Percentiles rank a stretch among this genome's conserved stretches.
Conservation (phyloP, 1,140 invertebrate species). For the Asbolus verrucosus region DNA sequence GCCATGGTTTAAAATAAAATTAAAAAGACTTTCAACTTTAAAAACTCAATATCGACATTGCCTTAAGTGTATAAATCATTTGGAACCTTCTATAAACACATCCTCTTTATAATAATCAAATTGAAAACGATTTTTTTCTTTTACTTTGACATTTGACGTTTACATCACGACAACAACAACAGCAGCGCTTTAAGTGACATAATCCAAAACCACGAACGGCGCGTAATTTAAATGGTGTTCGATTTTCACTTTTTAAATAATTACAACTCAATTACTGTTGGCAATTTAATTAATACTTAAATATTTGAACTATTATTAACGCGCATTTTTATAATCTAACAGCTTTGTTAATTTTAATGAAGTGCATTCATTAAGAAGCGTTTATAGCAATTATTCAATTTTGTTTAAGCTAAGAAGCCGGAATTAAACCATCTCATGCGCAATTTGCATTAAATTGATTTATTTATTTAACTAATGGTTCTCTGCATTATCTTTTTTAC, state of each 20-base stretch:
- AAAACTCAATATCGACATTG: neutral
- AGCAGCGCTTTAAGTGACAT: neutral
- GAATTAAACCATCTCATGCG: neutral
- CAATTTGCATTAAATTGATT: neutral
- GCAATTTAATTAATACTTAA: too few species aligned
- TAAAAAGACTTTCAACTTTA: slow-evolving; percentile 11
- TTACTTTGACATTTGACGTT: slow-evolving; percentile 30
- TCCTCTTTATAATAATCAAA: slow-evolving; percentile 18
- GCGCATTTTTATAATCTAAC: too few species aligned
- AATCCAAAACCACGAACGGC: neutral
- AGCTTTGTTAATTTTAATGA: slow-evolving; percentile 7
- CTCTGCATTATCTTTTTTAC: too few species aligned
- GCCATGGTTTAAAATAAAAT: slow-evolving; percentile 68
- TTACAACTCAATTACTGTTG: too few species aligned
- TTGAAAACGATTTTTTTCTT: slow-evolving; percentile 23
- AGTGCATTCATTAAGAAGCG: neutral
- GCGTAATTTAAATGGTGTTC: neutral
- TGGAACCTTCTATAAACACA: neutral
- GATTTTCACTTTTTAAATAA: too few species aligned
- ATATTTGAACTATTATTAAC: too few species aligned
- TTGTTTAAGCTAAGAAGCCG: neutral
- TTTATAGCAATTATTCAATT: neutral
- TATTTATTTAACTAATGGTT: too few species aligned
- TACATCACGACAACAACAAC: slow-evolving; percentile 28
- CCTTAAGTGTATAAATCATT: neutral